Evolutionary conservation across 2,888 invertebrate species (phyloP), one percentile per base, ranked within the genome.

Genomic region (Papilio protenor): DNA sequence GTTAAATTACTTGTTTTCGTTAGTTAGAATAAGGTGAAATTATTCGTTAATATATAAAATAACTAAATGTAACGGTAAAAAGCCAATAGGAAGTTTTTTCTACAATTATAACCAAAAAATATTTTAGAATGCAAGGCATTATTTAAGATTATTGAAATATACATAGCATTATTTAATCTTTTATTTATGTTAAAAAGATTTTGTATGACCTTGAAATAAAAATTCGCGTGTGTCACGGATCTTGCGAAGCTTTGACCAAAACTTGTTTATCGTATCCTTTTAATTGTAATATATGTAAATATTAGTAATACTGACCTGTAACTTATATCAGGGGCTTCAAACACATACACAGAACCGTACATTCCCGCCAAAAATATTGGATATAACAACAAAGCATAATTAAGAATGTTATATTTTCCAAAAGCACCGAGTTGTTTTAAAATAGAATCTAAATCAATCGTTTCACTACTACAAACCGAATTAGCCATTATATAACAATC

Each of bases 281-380:
- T 40, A 66, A 10, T 10, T 40, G 1, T 21, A 66, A 66, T 52
- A 10, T 33, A 75, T 45, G 21, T 5, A 61, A n/a, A 70, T 47
- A 45, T 49, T 49, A 52, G 1, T 57, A 70, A 18, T 76, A 5
- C 88, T 86, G 80, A 94, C 94, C 94, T 90, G 84, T 94, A 94
- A 74, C 83, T 81, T 40, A 94, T 87, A 81, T 93, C 92, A 0
- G 90, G 81, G 0, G 94, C 94, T 84, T 94, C 94, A 77, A 94
- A 94, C n/a, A 94, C 90, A 75, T 87, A 94, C 1, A 91, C 89
- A 0, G 92, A 90, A 64, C 92, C 94, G 76, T 87, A 94, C 90
- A 94, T 91, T 85, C 94, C 94, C 81, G 94, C 92, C 85, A 94
- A 88, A 85, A 86, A 93, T 57, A 94, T 91, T 0, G 94, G 94